These are phyloP conservation scores for Ashinkailepas kermadecensis DNA, from an alignment of 2,888 invertebrate species.

Conservation along the genomic window DNA sequence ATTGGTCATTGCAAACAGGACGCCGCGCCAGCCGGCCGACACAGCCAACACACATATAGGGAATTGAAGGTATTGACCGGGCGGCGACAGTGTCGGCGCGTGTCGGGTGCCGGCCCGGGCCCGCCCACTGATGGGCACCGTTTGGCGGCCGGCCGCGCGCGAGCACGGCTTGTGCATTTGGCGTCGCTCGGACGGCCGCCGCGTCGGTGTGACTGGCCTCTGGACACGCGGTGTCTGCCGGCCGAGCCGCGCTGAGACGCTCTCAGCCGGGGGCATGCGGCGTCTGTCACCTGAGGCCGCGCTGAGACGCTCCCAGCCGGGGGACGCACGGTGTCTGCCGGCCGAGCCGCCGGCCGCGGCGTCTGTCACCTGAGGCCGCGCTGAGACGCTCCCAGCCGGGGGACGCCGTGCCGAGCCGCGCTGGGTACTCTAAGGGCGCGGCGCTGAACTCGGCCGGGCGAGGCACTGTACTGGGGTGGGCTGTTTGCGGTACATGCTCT, in stretches of 20 bases:
- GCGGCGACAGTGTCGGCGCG: neutral
- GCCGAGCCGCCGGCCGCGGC: neutral
- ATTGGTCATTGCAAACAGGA: constrained; percentile 18
- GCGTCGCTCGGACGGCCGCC: neutral
- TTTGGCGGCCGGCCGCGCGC: neutral
- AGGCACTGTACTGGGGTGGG: too few species aligned
- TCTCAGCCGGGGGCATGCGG: too few species aligned
- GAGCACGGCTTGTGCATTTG: constrained; percentile 6
- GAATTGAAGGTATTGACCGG: constrained; percentile 15
- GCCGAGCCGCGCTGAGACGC: too few species aligned
- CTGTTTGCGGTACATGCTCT: too few species aligned
- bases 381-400: neutral
- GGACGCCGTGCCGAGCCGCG: neutral
- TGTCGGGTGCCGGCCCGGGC: neutral
- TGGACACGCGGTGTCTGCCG: too few species aligned
- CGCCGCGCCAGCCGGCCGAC: neutral
- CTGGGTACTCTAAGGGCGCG: too few species aligned
- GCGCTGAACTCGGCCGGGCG: too few species aligned
- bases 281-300: too few species aligned
- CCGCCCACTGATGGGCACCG: neutral
- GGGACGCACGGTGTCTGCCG: neutral
- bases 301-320: neutral
- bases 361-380: too few species aligned
- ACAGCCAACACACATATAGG: neutral
- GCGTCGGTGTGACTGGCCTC: neutral